A percentile compares a stretch with the other conserved stretches of the same genome.
phyloP scores from a whole-genome alignment of 92 coral and sea anemone species.

The Ricordea florida region DNA sequence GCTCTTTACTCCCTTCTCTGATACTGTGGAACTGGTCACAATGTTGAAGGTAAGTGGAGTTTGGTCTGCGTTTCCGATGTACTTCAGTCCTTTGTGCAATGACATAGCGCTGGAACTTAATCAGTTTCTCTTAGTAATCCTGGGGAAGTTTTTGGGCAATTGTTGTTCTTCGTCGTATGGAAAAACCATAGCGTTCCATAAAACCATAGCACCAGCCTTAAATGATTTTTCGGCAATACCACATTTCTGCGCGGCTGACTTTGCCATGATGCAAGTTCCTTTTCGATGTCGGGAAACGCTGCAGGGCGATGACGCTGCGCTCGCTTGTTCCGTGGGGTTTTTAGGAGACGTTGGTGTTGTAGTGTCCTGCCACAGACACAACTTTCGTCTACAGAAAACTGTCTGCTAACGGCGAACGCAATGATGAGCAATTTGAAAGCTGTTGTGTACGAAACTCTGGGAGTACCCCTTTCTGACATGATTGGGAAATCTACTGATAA shows the following conservation, averaged over 20 bases:
- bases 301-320: constrained; percentile 1
- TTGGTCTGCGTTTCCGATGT: not conserved
- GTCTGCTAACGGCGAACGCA: not conserved
- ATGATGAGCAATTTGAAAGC: not conserved
- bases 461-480: constrained; percentile 9
- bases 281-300: constrained; percentile 1
- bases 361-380: not conserved
- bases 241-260: constrained; percentile 5
- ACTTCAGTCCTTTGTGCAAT: not conserved
- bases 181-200: constrained; percentile 1
- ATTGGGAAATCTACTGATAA: too few species aligned
- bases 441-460: not conserved
- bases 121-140: too few species aligned
- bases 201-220: constrained; percentile 2
- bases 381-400: not conserved
- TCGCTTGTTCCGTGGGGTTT: constrained; percentile 9
- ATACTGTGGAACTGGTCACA: not conserved
- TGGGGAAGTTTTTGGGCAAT: too few species aligned
- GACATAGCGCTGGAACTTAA: not conserved
- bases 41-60: not conserved
- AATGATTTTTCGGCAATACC: too few species aligned
- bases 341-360: not conserved
- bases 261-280: not conserved
- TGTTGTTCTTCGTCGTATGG: constrained; percentile 3
- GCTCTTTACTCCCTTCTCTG: not conserved